These are phyloP conservation scores for Panurus biarmicus DNA, from an alignment of 2,113 vertebrate genomes.

Conservation along the genomic window DNA sequence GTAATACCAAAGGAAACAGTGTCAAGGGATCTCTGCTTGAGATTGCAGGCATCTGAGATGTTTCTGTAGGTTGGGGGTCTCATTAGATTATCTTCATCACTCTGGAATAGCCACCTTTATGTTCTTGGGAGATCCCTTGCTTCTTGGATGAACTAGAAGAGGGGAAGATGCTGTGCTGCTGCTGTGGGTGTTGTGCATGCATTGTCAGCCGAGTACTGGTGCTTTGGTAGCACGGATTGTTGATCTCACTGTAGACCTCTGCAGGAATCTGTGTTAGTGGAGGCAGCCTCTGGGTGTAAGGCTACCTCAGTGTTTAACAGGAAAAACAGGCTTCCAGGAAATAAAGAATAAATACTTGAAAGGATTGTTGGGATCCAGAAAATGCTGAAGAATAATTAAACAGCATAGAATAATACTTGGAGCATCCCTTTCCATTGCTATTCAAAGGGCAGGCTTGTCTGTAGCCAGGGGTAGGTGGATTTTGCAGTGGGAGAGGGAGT, in stretches of 20 bases:
- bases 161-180: background rate
- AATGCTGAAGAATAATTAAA: background rate
- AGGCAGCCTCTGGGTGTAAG: background rate
- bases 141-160: background rate
- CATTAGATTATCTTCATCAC: background rate
- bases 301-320: background rate
- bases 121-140: background rate
- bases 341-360: background rate
- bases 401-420: background rate
- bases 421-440: background rate
- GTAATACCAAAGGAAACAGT: background rate
- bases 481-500: background rate
- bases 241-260: background rate
- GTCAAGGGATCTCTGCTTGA: background rate
- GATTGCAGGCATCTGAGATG: background rate
- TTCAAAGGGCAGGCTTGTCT: background rate
- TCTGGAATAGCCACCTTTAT: background rate
- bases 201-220: accelerated
- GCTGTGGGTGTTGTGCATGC: accelerated
- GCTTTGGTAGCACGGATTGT: accelerated
- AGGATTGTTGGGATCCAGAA: background rate
- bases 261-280: background rate
- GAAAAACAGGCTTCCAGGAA: background rate
- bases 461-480: background rate
- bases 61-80: accelerated